phyloP scores from a whole-genome alignment of 2,888 invertebrate species.

The Polylopha cassiicola region DNA sequence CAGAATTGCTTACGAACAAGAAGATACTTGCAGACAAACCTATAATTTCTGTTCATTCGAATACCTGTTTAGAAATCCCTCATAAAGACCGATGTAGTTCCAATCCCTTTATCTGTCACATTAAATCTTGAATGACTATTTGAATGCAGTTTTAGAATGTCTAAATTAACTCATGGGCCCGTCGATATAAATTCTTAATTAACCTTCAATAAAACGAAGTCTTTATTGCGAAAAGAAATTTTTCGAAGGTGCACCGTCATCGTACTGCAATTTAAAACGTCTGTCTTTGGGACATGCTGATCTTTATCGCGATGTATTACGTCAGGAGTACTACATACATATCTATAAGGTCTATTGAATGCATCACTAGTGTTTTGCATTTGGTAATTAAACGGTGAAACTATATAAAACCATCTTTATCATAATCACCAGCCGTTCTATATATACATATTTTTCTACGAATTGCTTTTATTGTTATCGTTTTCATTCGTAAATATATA shows the following conservation, averaged over 20 bases:
- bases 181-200: constrained; percentile 37
- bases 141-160: constrained; percentile 11
- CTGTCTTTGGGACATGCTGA: constrained; percentile 45
- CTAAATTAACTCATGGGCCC: constrained; percentile 28
- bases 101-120: background rate
- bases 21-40: no score
- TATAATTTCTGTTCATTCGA: no score
- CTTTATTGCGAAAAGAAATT: constrained; percentile 57
- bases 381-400: no score
- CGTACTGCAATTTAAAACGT: constrained; percentile 59
- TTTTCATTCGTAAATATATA: no score
- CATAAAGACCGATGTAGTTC: background rate
- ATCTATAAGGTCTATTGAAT: no score
- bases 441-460: constrained; percentile 1
- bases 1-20: no score
- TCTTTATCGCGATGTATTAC: constrained; percentile 53
- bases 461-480: no score
- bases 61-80: no score
- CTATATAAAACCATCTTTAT: no score
- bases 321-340: constrained; percentile 39
- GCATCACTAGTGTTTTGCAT: no score
- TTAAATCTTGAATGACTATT: background rate
- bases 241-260: constrained; percentile 51
- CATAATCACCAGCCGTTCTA: no score
- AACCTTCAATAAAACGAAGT: constrained; percentile 42